Evolutionary conservation across 2,113 vertebrate genomes (phyloP).

Genomic region (Columbina picui): DNA sequence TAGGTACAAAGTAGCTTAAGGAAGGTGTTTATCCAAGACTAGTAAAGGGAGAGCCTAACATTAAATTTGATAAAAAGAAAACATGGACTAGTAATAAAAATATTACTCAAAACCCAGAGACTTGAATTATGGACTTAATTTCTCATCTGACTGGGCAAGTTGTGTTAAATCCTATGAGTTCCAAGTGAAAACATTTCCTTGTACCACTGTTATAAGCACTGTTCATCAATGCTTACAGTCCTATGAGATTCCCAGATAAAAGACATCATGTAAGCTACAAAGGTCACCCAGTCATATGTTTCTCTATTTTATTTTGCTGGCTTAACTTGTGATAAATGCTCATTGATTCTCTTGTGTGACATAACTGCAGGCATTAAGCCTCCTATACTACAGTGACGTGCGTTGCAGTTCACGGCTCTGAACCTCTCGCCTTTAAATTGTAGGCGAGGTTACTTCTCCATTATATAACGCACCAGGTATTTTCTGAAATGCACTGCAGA

Average conservation of each 20-base stretch:
- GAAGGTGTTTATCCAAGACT: background rate
- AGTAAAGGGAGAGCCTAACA: background rate
- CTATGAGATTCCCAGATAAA: background rate
- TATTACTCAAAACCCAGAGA: background rate
- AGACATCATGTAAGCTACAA: background rate
- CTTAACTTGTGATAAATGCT: background rate
- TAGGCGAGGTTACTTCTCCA: background rate
- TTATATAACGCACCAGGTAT: background rate
- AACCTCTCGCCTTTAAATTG: background rate
- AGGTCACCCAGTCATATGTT: background rate
- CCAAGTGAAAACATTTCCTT: background rate
- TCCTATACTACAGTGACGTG: background rate
- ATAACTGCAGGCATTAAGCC: background rate
- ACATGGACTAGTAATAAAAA: background rate
- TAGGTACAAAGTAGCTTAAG: background rate
- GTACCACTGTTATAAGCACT: background rate
- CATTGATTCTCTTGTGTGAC: background rate
- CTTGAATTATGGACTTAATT: background rate
- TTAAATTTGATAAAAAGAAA: background rate
- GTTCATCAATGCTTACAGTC: background rate
- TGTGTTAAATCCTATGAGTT: background rate
- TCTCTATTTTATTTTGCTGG: background rate
- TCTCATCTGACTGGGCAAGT: background rate
- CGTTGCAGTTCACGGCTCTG: background rate
- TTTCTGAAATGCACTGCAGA: background rate